Percentiles rank a stretch among this genome's conserved stretches.
Conservation (phyloP, 1,140 invertebrate genomes). For the Heterodera schachtii region DNA sequence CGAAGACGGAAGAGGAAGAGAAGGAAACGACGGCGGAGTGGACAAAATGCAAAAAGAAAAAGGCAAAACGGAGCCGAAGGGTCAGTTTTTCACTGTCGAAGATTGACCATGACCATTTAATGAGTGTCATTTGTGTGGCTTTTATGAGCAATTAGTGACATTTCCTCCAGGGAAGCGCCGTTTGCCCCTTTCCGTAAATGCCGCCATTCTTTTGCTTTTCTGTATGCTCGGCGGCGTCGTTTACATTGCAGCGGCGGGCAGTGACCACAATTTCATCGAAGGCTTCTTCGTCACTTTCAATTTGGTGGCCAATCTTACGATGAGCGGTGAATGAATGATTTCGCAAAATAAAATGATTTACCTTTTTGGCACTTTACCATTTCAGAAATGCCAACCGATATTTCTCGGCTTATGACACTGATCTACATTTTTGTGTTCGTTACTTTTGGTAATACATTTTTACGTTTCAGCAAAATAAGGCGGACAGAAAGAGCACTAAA, state of each 20-base stretch:
- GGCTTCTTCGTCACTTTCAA: slow-evolving; percentile 65
- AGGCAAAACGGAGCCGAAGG: neutral
- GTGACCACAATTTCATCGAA: slow-evolving; percentile 27
- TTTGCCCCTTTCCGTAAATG: slow-evolving; percentile 63
- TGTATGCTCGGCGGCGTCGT: slow-evolving; percentile 64
- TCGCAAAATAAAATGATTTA: neutral
- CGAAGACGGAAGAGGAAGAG: neutral
- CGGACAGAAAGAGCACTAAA: too few relatives aligned
- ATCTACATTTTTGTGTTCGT: slow-evolving; percentile 64
- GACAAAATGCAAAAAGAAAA: neutral
- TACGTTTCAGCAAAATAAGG: neutral
- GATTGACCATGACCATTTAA: too few relatives aligned
- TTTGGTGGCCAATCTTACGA: slow-evolving; percentile 62
- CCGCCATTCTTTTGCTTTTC: slow-evolving; percentile 62
- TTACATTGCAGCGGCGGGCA: slow-evolving; percentile 60
- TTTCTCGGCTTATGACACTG: slow-evolving; percentile 59
- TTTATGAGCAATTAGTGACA: neutral
- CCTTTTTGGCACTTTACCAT: neutral
- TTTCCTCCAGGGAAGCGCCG: slow-evolving; percentile 41
- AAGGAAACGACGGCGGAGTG: neutral
- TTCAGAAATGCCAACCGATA: slow-evolving; percentile 59
- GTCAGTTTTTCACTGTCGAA: slow-evolving; percentile 25
- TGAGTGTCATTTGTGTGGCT: too few relatives aligned
- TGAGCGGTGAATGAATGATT: slow-evolving; percentile 43
- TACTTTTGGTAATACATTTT: slow-evolving; percentile 52